Base-by-base conservation (phyloP, 1,140 invertebrate species). In the Nephotettix cincticeps region DNA sequence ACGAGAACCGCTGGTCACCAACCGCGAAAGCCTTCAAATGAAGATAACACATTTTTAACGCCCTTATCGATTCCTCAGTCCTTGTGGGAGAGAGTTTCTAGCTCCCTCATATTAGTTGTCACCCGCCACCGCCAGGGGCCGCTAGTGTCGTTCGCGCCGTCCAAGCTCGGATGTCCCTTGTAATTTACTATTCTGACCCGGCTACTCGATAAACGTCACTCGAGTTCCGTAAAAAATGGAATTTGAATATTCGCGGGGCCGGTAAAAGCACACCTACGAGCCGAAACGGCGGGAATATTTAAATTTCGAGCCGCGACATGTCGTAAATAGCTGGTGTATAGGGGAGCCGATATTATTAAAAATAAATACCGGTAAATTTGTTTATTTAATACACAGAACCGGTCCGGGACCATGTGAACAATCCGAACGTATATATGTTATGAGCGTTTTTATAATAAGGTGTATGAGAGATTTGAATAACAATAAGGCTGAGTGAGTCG, bases 351-450 rank as follows among this genome's bases (percentile, higher is more conserved):
- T 61, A 61, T 61, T 61, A 61, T 61, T 61, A 61, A 61, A 61
- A 61, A 61, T 61, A 61, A 61, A 61, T 61, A 61, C 56, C 56
- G 23, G 56, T 61, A 61, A 61, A 61, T 61, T 61, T 61, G 56
- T 61, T 61, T 61, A 61, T 61, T 61, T 61, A 61, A 61, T 61
- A 61, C 56, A 61, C 56, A n/a, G n/a, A 61, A 61, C 56, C 56
- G 23, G 56, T 61, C 56, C 56, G 27, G 47, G 47, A 21, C 9
- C 19, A 54, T 54, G 13, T 21, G 11, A 61, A 61, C 56, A 61
- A 61, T 61, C 56, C 21, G 25, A 61, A 61, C 56, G 25, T 61
- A 27, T 61, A 61, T 61, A 61, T 61, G 56, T 61, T 61, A 61
- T n/a, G 56, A 23, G 25, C 25, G 56, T 61, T 61, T 11, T 61